phyloP scores from a whole-genome alignment of 2,113 vertebrate genomes.

The Conger conger region DNA sequence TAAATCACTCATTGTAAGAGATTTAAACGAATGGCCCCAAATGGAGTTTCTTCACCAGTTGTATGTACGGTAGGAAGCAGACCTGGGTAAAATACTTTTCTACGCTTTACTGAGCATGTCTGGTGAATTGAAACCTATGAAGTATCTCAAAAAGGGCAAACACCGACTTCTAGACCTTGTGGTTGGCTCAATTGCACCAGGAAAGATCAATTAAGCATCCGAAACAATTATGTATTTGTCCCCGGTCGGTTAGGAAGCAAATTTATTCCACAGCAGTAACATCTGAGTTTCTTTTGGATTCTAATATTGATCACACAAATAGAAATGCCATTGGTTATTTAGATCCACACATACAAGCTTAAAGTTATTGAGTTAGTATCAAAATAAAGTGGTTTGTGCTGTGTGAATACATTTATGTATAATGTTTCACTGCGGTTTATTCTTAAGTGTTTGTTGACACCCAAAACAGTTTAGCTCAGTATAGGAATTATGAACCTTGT shows the following conservation, averaged over 20 bases:
- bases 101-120: too few species aligned
- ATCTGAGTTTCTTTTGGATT: background rate
- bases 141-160: too few species aligned
- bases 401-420: too few species aligned
- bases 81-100: too few species aligned
- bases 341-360: background rate
- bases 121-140: too few species aligned
- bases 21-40: background rate
- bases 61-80: background rate
- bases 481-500: background rate
- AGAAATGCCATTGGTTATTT: background rate
- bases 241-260: too few species aligned
- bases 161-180: too few species aligned
- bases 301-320: background rate
- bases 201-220: too few species aligned
- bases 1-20: background rate
- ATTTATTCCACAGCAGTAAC: background rate
- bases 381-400: background rate
- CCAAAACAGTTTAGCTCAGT: background rate
- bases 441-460: too few species aligned
- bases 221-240: too few species aligned
- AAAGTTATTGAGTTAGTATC: background rate
- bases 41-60: background rate
- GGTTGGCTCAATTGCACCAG: too few species aligned
- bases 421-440: too few species aligned